Evolutionary conservation across 1,140 invertebrate species (phyloP), one percentile per base, ranked within the genome.

Genomic region (Aphaenogaster rudis): DNA sequence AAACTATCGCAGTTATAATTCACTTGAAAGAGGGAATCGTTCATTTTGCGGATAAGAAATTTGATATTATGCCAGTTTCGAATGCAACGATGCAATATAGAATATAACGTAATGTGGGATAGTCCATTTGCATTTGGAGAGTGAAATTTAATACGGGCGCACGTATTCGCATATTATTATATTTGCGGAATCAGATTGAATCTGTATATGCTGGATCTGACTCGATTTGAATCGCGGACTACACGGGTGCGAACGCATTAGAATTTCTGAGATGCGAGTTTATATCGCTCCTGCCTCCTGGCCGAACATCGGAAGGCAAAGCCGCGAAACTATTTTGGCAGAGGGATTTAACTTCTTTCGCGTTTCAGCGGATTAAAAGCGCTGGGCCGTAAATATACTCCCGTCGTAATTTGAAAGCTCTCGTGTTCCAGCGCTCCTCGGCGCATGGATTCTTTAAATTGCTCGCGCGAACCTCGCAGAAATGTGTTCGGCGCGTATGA

Each of bases 361-460:
- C 39, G 17, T 61, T 82, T 59, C 42, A 33, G 42, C n/a, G 63
- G 54, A 82, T 82, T 82, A 61, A 82, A 74, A 59, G 28, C n/a
- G 28, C 17, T 6, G 28, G 17, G 42, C 33, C 69, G 28, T 61
- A 82, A 82, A 74, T 82, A 74, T 82, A 61, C 36, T 81, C 33
- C 45, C 42, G 28, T 59, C 21, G 52, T 82, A 82, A 74, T 84
- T 84, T 76, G 69, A 84, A 84, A 84, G 69, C 80, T 50, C 45
- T 61, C 67, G 7, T 71, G 33, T 67, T 15, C 33, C 42, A 42
- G 39, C 42, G 28, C 28, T 45, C 4, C 33, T 17, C 67, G 48
- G 36, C 48, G 36, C n/a, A n/a, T 28, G 80, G 54, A 74, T 63
- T 71, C 17, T 84, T 76, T 21, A 76, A 84, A 50, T 50, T 74